Conservation (phyloP, 35 echinoderm and acorn worm genomes). For the Anneissia japonica region DNA sequence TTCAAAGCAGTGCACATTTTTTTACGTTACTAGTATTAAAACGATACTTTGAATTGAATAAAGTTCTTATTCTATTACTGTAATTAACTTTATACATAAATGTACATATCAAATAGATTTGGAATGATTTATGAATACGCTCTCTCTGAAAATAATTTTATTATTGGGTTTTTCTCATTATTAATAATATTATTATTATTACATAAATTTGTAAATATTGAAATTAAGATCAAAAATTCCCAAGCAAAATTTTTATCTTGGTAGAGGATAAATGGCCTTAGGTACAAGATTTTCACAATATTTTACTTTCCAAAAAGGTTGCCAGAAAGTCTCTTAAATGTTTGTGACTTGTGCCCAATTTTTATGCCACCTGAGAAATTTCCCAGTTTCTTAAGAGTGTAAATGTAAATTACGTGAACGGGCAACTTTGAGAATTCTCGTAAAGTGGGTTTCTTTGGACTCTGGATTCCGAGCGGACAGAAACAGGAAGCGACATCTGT, state of each 20-base stretch:
- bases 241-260: too few species aligned
- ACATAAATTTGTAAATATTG: background rate
- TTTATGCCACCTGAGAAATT: too few species aligned
- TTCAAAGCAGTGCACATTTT: too few species aligned
- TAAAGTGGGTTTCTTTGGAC: background rate
- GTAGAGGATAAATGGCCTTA: too few species aligned
- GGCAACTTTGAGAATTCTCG: background rate
- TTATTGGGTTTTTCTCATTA: too few species aligned
- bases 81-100: background rate
- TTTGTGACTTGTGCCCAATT: too few species aligned
- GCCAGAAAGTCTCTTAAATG: background rate
- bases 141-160: too few species aligned
- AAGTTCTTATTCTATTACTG: background rate
- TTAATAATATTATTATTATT: background rate
- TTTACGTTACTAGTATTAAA: too few species aligned
- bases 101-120: background rate
- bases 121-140: background rate
- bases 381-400: too few species aligned
- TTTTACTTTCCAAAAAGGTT: background rate
- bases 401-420: background rate
- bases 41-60: too few species aligned
- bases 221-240: too few species aligned
- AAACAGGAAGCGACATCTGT: background rate
- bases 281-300: too few species aligned
- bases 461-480: background rate